phyloP scores from a whole-genome alignment of 2,888 invertebrate species.

The Acleris laterana region DNA sequence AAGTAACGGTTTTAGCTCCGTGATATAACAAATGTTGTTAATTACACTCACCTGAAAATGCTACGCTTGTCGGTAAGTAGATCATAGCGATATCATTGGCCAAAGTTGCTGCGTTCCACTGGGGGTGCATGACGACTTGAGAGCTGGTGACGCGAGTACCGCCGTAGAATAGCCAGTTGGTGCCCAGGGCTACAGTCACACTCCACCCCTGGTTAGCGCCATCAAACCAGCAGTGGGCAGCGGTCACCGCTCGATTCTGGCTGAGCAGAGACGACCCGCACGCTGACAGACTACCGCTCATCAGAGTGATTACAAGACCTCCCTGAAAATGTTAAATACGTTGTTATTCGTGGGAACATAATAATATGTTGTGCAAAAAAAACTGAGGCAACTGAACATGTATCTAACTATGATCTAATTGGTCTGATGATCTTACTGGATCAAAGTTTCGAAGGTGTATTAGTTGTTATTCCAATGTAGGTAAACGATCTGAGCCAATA shows the following conservation, averaged over 20 bases:
- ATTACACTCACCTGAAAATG: background rate
- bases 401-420: no score
- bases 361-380: no score
- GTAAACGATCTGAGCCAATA: no score
- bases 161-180: slow-evolving; percentile 39
- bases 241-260: slow-evolving; percentile 38
- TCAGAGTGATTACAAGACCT: slow-evolving; percentile 38
- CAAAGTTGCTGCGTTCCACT: slow-evolving; percentile 26
- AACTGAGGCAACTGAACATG: no score
- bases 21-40: background rate
- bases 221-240: slow-evolving; percentile 43
- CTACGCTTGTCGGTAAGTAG: slow-evolving; percentile 31
- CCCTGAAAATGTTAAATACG: slow-evolving; percentile 26
- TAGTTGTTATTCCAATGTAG: no score
- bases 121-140: slow-evolving; percentile 33
- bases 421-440: no score
- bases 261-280: slow-evolving; percentile 40
- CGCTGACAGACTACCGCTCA: slow-evolving; percentile 34
- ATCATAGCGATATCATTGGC: slow-evolving; percentile 41
- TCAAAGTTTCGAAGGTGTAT: no score
- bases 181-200: slow-evolving; percentile 40
- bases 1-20: no score
- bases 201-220: slow-evolving; percentile 36
- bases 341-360: no score
- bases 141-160: slow-evolving; percentile 37